Conservation (phyloP, 2,797 vertebrate species). For the Taenioides sp. region DNA sequence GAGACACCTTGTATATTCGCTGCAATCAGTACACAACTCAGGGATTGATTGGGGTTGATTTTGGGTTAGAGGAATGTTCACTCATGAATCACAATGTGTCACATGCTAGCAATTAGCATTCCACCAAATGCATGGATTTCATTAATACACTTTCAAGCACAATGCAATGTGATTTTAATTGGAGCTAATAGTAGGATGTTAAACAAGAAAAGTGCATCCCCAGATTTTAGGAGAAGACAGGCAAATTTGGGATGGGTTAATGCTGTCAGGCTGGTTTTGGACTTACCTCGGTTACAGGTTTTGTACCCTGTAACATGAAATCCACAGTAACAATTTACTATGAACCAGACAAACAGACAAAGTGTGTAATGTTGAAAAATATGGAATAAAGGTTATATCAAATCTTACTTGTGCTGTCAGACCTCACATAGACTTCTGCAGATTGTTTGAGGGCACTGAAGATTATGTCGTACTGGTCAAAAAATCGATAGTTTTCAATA, state of each 20-base stretch:
- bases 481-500: slow-evolving; percentile 94
- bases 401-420: slow-evolving; percentile 89
- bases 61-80: slow-evolving; percentile 10
- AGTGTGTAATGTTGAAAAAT: slow-evolving; percentile 1
- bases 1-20: neutral
- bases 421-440: slow-evolving; percentile 91
- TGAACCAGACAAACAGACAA: slow-evolving; percentile 23
- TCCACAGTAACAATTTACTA: slow-evolving; percentile 55
- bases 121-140: slow-evolving; percentile 23
- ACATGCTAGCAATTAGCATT: slow-evolving; percentile 51
- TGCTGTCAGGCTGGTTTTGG: slow-evolving; percentile 49
- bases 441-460: slow-evolving; percentile 88
- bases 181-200: slow-evolving; percentile 33
- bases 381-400: slow-evolving; percentile 2
- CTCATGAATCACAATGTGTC: slow-evolving; percentile 27
- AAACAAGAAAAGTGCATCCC: slow-evolving; percentile 35
- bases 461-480: slow-evolving; percentile 94
- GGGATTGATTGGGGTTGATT: slow-evolving; percentile 6
- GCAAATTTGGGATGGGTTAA: slow-evolving; percentile 33
- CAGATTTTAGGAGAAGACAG: slow-evolving; percentile 27
- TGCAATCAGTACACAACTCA: neutral
- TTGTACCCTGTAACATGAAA: slow-evolving; percentile 79
- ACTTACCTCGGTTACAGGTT: slow-evolving; percentile 78
- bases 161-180: slow-evolving; percentile 9
- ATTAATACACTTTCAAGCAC: slow-evolving; percentile 51